These are phyloP conservation scores for Psix sp. DNA, from an alignment of 1,140 invertebrate species.

Conservation along the genomic window DNA sequence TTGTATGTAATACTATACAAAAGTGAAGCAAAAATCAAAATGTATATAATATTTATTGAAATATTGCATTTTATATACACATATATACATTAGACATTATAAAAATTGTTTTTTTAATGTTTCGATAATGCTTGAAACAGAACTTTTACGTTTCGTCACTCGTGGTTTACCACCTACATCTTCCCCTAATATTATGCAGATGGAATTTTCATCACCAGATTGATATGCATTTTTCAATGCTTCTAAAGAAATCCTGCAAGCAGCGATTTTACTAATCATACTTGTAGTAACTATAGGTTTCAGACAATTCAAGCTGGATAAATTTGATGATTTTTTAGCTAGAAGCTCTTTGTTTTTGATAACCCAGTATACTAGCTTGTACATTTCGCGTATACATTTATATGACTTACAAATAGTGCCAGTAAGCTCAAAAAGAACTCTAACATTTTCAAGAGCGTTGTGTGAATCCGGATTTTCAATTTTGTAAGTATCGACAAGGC, in stretches of 20 bases:
- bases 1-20: too few species aligned
- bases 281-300: background rate
- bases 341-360: background rate
- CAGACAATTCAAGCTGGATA: background rate
- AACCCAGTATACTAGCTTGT: background rate
- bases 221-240: too few species aligned
- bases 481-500: slow-evolving; percentile 13
- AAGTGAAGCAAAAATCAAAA: too few species aligned
- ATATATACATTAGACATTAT: too few species aligned
- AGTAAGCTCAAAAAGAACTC: background rate
- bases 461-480: slow-evolving; percentile 12
- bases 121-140: too few species aligned
- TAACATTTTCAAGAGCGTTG: slow-evolving; percentile 34
- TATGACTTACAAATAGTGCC: background rate
- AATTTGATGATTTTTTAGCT: background rate
- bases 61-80: too few species aligned
- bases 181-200: background rate
- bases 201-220: background rate
- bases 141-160: too few species aligned
- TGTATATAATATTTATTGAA: too few species aligned
- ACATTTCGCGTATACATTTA: background rate
- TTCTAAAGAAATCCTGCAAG: background rate
- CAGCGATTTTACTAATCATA: background rate
- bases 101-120: too few species aligned
- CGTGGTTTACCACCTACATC: background rate